Percentiles rank a stretch among this genome's conserved stretches.
These are phyloP conservation scores for Cataglyphis livida DNA, from an alignment of 2,888 invertebrate species.

Conservation along the genomic window DNA sequence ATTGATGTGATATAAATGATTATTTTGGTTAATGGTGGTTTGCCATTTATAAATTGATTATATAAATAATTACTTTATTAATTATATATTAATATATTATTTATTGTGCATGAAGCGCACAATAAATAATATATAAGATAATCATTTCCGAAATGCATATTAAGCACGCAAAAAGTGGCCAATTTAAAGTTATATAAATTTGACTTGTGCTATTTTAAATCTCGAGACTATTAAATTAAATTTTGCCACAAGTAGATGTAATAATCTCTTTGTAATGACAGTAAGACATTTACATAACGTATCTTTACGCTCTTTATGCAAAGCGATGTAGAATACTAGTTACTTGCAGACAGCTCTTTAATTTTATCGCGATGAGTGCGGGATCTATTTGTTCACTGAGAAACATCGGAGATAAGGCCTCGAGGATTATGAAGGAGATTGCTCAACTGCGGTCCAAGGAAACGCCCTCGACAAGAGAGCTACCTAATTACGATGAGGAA, in stretches of 20 bases:
- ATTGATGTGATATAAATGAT: not conserved
- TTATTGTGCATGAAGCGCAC: not conserved
- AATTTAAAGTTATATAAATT: not conserved
- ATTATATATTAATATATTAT: not conserved
- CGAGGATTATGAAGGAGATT: slow-evolving; percentile 68
- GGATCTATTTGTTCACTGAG: slow-evolving; percentile 70
- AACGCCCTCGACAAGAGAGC: slow-evolving; percentile 63
- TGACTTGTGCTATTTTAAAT: not conserved
- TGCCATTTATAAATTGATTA: slow-evolving; percentile 6
- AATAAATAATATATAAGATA: not conserved
- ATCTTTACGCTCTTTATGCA: slow-evolving; percentile 27
- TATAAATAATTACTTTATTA: slow-evolving; percentile 22
- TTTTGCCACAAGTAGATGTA: not conserved
- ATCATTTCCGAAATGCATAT: not conserved
- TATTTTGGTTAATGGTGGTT: not conserved
- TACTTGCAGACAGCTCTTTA: slow-evolving; percentile 65
- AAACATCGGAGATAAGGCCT: slow-evolving; percentile 69
- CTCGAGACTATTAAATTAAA: not conserved
- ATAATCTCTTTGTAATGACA: not conserved
- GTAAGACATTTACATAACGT: slow-evolving; percentile 3
- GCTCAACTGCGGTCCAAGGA: slow-evolving; percentile 63
- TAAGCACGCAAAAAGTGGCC: not conserved
- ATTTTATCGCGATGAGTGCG: slow-evolving; percentile 71
- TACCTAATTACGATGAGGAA: slow-evolving; percentile 64
- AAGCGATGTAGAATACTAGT: slow-evolving; percentile 3